Percentiles rank a stretch among this genome's conserved stretches.
phyloP scores from a whole-genome alignment of 2,113 vertebrate species.

The Forbesichthys papilliferus region DNA sequence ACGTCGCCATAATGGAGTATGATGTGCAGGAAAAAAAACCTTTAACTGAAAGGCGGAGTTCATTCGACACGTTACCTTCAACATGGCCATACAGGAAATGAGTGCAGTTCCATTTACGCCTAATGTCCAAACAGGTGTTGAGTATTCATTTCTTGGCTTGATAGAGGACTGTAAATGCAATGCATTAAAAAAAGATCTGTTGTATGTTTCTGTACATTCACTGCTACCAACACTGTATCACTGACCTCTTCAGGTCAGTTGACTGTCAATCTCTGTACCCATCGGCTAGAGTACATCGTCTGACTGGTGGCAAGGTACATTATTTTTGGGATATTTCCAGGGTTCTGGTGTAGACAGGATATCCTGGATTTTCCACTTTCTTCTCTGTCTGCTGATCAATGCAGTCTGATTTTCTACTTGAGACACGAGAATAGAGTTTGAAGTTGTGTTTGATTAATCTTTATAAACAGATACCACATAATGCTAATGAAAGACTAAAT shows the following conservation, averaged over 20 bases:
- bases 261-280: too few species aligned
- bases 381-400: too few species aligned
- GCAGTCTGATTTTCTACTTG: too few species aligned
- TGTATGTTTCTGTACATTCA: constrained; percentile 10
- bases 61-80: constrained; percentile 73
- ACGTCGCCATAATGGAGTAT: constrained; percentile 72
- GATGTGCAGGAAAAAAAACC: constrained; percentile 66
- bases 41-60: constrained; percentile 73
- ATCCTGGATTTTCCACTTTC: too few species aligned
- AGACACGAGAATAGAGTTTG: too few species aligned
- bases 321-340: too few species aligned
- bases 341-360: too few species aligned
- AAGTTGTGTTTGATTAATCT: too few species aligned
- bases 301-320: too few species aligned
- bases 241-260: constrained; percentile 35
- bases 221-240: constrained; percentile 23
- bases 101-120: constrained; percentile 70
- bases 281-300: too few species aligned
- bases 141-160: constrained; percentile 45
- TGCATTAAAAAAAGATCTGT: constrained; percentile 22
- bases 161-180: constrained; percentile 42
- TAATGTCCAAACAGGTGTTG: constrained; percentile 65
- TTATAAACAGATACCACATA: too few species aligned
- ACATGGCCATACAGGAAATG: constrained; percentile 65
- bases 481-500: too few species aligned